A percentile compares a stretch with the other conserved stretches of the same genome.
These are phyloP conservation scores for Ramazzottius varieornatus DNA, from an alignment of 2,888 invertebrate genomes.

Conservation along the genomic window DNA sequence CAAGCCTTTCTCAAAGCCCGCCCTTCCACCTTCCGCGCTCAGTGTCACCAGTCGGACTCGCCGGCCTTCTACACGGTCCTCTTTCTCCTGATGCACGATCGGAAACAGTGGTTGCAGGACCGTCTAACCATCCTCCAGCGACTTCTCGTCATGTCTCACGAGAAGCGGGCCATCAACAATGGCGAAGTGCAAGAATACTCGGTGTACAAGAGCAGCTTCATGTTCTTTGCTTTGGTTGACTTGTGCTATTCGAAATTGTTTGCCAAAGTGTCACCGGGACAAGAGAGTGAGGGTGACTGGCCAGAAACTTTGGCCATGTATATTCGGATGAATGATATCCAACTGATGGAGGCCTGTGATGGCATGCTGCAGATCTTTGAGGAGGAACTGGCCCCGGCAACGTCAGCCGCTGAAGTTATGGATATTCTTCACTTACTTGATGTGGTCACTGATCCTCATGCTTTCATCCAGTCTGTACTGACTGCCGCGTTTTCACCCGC, in stretches of 20 bases:
- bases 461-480: not conserved
- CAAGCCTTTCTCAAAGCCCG: not conserved
- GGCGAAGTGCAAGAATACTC: constrained; percentile 32
- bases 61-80: constrained; percentile 63
- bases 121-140: constrained; percentile 45
- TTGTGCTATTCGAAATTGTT: constrained; percentile 57
- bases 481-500: not conserved
- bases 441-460: constrained; percentile 1
- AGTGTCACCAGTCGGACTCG: constrained; percentile 39
- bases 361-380: constrained; percentile 50
- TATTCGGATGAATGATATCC: constrained; percentile 74
- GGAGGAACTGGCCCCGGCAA: constrained; percentile 63
- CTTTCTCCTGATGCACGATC: constrained; percentile 48
- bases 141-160: constrained; percentile 47
- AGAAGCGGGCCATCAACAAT: constrained; percentile 28
- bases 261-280: constrained; percentile 11
- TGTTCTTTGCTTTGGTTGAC: constrained; percentile 61
- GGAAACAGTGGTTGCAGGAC: constrained; percentile 44
- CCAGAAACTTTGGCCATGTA: constrained; percentile 63
- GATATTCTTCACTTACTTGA: constrained; percentile 34
- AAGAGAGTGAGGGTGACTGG: constrained; percentile 44
- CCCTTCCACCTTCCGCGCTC: not conserved
- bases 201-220: constrained; percentile 55
- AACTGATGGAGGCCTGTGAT: constrained; percentile 60
- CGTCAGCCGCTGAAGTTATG: constrained; percentile 67